Evolutionary conservation across 2,888 invertebrate genomes (phyloP), one percentile per base, ranked within the genome.

Genomic region (Vannuccia rotundouncinata): DNA sequence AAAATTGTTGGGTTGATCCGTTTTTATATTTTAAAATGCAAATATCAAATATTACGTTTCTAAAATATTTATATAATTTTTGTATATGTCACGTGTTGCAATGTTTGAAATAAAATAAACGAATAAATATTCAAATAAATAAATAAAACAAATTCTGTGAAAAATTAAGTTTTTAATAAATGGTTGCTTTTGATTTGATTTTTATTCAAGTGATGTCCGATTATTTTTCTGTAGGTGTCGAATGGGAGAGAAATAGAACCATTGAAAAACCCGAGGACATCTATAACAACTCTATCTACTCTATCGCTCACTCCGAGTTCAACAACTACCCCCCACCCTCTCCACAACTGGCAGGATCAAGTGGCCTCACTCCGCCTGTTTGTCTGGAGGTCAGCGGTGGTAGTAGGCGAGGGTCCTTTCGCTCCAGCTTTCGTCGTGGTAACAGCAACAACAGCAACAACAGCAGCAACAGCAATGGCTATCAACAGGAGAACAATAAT

Each of bases 301-400:
- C 66, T 27, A 66, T 17, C 25, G 22, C 66, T 66, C 66, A 66
- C 25, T 2, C 22, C 10, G 10, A 5, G 22, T 66, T 13, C 22
- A 5, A 13, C 45, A 45, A 45, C n/a, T n/a, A n/a, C 45, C 66
- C 66, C 25, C 66, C 66, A 5, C 25, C 66, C 13, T 13, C 25
- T 5, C 66, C 66, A 22, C 22, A 66, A 2, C 2, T 66, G 10
- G 66, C 22, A n/a, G n/a, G n/a, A 13, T 17, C 66, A 5, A 22
- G 25, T 66, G 25, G 25, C 27, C 79, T 73, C 1, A 31, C 29
- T 1, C 29, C 66, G n/a, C 73, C 73, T 1, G 79, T 66, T 22
- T 59, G 78, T 29, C 76, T 80, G 25, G 78, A 80, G 59, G 80
- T 80, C 0, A 79, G 78, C 66, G 80, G 80, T 10, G 80, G 80